Conservation (phyloP, 1,140 invertebrate genomes). For the Drosophila grimshawi region DNA sequence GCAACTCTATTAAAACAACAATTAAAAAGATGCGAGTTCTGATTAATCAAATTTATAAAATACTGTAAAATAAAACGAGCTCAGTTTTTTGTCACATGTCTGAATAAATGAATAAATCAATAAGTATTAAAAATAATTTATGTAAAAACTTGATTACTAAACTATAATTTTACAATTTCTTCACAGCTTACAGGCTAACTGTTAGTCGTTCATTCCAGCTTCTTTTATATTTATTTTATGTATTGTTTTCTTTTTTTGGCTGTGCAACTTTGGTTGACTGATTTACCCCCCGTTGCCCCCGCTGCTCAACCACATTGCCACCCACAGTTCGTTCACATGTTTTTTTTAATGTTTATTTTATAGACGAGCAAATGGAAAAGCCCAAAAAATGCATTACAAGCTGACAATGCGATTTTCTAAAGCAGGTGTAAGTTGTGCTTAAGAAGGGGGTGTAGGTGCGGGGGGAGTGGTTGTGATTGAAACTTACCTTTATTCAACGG, state of each 20-base stretch:
- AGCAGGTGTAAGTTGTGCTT: conserved; percentile 33
- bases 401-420: conserved; percentile 39
- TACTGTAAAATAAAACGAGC: too few relatives aligned
- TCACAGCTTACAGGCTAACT: background rate
- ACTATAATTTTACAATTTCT: background rate
- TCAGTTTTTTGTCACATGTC: too few relatives aligned
- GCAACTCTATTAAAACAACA: too few relatives aligned
- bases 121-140: too few relatives aligned
- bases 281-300: background rate
- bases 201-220: background rate
- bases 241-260: conserved; percentile 11
- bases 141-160: too few relatives aligned
- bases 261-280: background rate
- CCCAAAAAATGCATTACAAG: conserved; percentile 39
- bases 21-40: too few relatives aligned
- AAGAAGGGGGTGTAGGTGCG: too few relatives aligned
- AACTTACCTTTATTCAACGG: conserved; percentile 86
- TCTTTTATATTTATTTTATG: background rate
- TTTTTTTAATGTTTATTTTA: background rate
- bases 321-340: conserved; percentile 49
- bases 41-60: too few relatives aligned
- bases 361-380: conserved; percentile 22
- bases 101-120: too few relatives aligned
- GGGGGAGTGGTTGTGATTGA: too few relatives aligned
- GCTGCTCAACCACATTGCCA: background rate